phyloP scores from a whole-genome alignment of 2,113 vertebrate genomes.

The Smithornis capensis region DNA sequence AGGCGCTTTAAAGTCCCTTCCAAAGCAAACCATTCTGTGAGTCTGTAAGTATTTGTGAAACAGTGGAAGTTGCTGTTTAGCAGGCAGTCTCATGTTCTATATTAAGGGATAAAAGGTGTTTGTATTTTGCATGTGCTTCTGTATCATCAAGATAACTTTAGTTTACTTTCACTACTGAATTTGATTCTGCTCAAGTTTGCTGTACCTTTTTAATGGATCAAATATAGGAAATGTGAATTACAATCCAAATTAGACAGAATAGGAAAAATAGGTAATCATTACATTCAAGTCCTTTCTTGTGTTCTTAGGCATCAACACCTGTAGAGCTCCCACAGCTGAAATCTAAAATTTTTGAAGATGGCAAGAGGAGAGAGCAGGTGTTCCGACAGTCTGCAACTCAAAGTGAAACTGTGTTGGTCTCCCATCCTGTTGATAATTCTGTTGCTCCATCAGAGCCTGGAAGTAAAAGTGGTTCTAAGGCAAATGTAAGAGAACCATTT shows the following conservation, averaged over 20 bases:
- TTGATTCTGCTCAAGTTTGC: not conserved
- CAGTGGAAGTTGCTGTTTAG: not conserved
- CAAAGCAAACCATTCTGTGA: not conserved
- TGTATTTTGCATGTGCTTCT: not conserved
- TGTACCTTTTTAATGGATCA: not conserved
- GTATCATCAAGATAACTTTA: not conserved
- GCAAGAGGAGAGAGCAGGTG: not conserved
- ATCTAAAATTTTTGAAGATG: constrained; percentile 64
- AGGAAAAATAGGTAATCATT: not conserved
- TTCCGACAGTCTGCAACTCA: constrained; percentile 44
- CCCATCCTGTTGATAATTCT: not conserved
- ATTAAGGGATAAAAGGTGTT: not conserved
- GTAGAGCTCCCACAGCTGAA: constrained; percentile 79
- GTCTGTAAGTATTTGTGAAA: not conserved
- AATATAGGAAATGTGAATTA: not conserved
- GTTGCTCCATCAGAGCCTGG: not conserved
- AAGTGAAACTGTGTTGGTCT: not conserved
- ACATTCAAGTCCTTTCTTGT: not conserved
- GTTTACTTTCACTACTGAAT: not conserved
- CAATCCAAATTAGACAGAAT: not conserved
- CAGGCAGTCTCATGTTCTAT: not conserved
- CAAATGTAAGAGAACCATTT: not conserved
- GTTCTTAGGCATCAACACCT: constrained; percentile 79
- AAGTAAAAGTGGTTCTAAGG: not conserved
- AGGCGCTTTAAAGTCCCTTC: not conserved